Evolutionary conservation across 1,140 invertebrate species (phyloP).

Genomic region (Marisa cornuarietis): DNA sequence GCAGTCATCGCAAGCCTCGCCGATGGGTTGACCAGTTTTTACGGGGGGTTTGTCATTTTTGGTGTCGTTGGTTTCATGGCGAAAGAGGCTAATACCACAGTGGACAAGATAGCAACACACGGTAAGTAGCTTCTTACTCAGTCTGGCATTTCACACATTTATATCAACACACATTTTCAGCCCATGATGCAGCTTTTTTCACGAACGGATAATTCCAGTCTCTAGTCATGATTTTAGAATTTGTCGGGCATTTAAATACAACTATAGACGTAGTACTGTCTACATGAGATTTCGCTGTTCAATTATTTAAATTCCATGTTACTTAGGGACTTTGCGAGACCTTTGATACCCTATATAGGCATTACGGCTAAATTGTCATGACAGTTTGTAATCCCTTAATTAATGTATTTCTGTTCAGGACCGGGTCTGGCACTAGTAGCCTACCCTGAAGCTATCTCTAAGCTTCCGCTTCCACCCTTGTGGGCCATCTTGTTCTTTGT

Average conservation of each 20-base stretch:
- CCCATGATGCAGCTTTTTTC: too few relatives aligned
- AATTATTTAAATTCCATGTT: too few relatives aligned
- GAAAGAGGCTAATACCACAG: constrained; percentile 77
- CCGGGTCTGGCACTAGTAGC: constrained; percentile 85
- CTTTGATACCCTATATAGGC: too few relatives aligned
- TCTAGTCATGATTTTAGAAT: too few relatives aligned
- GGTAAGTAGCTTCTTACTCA: constrained; percentile 65
- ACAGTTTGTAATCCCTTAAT: too few relatives aligned
- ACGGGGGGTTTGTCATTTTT: constrained; percentile 92
- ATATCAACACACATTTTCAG: too few relatives aligned
- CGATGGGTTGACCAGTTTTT: constrained; percentile 88
- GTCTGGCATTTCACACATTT: background rate
- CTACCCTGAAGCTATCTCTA: constrained; percentile 84
- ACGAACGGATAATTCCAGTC: too few relatives aligned
- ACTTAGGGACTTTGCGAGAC: too few relatives aligned
- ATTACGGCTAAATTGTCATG: too few relatives aligned
- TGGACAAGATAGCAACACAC: constrained; percentile 85
- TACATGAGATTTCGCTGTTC: too few relatives aligned
- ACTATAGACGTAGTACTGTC: too few relatives aligned
- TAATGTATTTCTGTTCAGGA: constrained; percentile 68
- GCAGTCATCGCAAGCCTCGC: constrained; percentile 72
- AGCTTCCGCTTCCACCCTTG: constrained; percentile 80
- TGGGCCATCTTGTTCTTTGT: constrained; percentile 88
- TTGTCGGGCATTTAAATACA: too few relatives aligned
- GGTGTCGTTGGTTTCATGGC: constrained; percentile 70